Evolutionary conservation across 1,140 invertebrate genomes (phyloP).

Genomic region (Cylas formicarius): DNA sequence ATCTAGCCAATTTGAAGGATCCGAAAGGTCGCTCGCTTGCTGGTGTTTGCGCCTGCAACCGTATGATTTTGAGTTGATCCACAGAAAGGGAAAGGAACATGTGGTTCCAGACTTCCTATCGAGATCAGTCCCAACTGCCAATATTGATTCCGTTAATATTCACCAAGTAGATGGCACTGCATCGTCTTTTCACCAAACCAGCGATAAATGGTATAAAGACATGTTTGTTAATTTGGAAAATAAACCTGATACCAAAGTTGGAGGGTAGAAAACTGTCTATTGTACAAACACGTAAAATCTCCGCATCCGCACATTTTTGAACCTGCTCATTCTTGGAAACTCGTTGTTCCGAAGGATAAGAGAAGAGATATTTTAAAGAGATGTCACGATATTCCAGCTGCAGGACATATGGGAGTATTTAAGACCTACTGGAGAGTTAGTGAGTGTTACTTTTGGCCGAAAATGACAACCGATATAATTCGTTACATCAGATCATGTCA

Average conservation of each 20-base stretch:
- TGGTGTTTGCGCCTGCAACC: constrained; percentile 43
- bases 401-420: constrained; percentile 27
- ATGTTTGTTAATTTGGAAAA: constrained; percentile 9
- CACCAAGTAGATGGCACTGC: neutral
- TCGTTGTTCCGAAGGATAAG: constrained; percentile 18
- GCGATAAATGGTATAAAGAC: constrained; percentile 11
- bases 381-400: constrained; percentile 12
- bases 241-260: constrained; percentile 17
- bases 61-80: constrained; percentile 40
- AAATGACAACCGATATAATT: constrained; percentile 27
- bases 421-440: constrained; percentile 28
- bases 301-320: neutral
- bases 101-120: constrained; percentile 22
- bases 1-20: constrained; percentile 43
- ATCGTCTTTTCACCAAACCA: neutral
- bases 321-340: constrained; percentile 14
- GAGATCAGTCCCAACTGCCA: constrained; percentile 16
- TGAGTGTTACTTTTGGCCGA: constrained; percentile 32
- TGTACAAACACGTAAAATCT: constrained; percentile 16
- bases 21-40: constrained; percentile 40
- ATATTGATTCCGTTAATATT: constrained; percentile 4
- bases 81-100: constrained; percentile 35
- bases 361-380: constrained; percentile 6
- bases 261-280: constrained; percentile 10
- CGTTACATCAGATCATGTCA: constrained; percentile 27